These are phyloP conservation scores for Scrobipalpa atriplicella DNA, from an alignment of 2,888 invertebrate genomes.

Conservation along the genomic window DNA sequence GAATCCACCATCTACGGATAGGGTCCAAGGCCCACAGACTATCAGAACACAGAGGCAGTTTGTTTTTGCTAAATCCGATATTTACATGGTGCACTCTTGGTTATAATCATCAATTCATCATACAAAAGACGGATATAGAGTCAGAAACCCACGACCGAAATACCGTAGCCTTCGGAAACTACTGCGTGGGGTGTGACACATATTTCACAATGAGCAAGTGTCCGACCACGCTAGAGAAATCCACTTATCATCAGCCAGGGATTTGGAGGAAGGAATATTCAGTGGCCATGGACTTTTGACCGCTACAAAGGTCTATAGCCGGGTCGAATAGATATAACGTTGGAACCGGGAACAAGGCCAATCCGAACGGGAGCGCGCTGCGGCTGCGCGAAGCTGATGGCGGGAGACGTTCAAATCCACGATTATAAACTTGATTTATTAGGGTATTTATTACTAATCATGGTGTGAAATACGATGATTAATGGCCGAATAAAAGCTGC, in stretches of 20 bases:
- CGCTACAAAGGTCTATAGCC: conserved; percentile 28
- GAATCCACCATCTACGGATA: too few relatives aligned
- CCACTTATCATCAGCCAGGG: conserved; percentile 2
- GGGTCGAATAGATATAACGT: conserved; percentile 39
- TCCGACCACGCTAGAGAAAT: background rate
- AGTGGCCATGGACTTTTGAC: conserved; percentile 33
- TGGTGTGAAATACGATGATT: conserved; percentile 19
- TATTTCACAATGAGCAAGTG: conserved; percentile 17
- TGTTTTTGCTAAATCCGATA: too few relatives aligned
- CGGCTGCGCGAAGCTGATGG: conserved; percentile 27
- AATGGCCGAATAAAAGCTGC: conserved; percentile 32
- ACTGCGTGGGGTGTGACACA: conserved; percentile 20
- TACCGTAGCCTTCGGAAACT: conserved; percentile 1
- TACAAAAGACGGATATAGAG: background rate
- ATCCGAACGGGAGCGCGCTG: conserved; percentile 34
- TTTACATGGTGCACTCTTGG: too few relatives aligned
- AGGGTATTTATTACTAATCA: background rate
- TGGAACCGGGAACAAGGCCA: conserved; percentile 50
- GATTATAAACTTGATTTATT: conserved; percentile 13
- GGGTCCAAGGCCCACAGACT: too few relatives aligned
- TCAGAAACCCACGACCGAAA: background rate
- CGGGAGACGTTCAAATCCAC: conserved; percentile 23
- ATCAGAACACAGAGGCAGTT: too few relatives aligned
- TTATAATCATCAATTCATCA: background rate
- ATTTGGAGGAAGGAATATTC: conserved; percentile 15